Conservation (phyloP, 1,140 invertebrate genomes). For the Ericerus pela region DNA sequence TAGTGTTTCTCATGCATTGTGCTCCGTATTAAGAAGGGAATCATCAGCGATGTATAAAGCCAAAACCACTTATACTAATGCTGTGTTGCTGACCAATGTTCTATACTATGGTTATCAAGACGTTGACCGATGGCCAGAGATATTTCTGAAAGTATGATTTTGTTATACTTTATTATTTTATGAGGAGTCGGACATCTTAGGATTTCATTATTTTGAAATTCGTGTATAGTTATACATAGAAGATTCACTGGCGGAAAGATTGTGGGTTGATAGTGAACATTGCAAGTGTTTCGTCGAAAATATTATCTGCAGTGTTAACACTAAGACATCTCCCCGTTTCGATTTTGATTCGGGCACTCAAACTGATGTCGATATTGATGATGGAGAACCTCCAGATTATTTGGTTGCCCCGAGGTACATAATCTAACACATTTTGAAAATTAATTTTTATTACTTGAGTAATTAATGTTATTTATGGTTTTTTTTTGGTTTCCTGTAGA, state of each 20-base stretch:
- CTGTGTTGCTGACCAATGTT: conserved; percentile 72
- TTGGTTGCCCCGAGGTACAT: neutral
- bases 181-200: neutral
- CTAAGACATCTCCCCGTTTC: conserved; percentile 50
- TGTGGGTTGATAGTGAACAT: conserved; percentile 84
- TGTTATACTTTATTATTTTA: conserved; percentile 1
- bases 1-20: conserved; percentile 58
- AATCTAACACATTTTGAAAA: too few relatives aligned
- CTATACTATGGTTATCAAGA: conserved; percentile 66
- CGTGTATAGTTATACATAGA: conserved; percentile 70
- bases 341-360: conserved; percentile 26
- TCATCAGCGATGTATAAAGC: conserved; percentile 29
- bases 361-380: neutral
- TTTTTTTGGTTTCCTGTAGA: neutral
- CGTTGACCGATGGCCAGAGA: conserved; percentile 58
- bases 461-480: neutral
- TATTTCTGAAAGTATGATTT: conserved; percentile 44
- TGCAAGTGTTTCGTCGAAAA: conserved; percentile 88
- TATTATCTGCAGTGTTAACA: conserved; percentile 75
- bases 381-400: neutral
- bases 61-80: conserved; percentile 41
- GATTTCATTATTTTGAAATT: conserved; percentile 16
- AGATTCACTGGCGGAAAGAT: conserved; percentile 77
- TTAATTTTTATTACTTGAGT: too few relatives aligned
- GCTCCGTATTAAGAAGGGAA: conserved; percentile 69